Conservation (phyloP, 2,113 vertebrate genomes). For the Hippocampus abdominalis region DNA sequence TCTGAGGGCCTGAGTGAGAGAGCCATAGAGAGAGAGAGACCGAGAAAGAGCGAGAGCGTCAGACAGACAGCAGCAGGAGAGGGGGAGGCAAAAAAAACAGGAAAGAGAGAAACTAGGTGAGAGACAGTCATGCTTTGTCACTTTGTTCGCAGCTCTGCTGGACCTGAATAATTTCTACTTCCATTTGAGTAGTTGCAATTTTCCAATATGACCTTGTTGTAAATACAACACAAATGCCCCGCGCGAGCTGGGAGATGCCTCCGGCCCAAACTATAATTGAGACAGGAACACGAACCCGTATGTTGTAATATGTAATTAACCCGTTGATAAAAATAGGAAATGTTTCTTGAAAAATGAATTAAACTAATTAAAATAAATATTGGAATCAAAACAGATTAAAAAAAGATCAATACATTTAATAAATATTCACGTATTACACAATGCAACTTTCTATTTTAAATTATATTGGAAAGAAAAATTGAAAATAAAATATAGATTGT, state of each 20-base stretch:
- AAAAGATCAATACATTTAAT: too few relatives aligned
- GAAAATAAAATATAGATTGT: background rate
- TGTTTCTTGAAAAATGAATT: too few relatives aligned
- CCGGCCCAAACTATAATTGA: background rate
- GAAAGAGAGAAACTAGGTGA: slow-evolving; percentile 52
- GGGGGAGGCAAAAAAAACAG: slow-evolving; percentile 29
- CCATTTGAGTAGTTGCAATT: slow-evolving; percentile 4
- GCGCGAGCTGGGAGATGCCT: background rate
- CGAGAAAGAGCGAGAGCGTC: slow-evolving; percentile 7
- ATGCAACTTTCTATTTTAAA: too few relatives aligned
- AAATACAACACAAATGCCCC: slow-evolving; percentile 1
- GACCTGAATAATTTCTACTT: slow-evolving; percentile 18
- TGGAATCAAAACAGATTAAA: too few relatives aligned
- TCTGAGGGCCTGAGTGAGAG: slow-evolving; percentile 70
- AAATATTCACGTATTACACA: too few relatives aligned
- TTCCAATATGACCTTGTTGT: background rate
- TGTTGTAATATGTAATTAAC: too few relatives aligned
- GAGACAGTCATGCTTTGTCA: slow-evolving; percentile 53
- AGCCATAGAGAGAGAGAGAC: slow-evolving; percentile 20
- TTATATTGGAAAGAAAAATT: too few relatives aligned
- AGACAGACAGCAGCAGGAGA: slow-evolving; percentile 54
- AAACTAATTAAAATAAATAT: too few relatives aligned
- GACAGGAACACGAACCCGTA: background rate
- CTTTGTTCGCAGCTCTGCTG: slow-evolving; percentile 54
- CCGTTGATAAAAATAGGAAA: too few relatives aligned